Base-by-base conservation (phyloP, 2,113 vertebrate species). In the Ammospiza caudacuta region DNA sequence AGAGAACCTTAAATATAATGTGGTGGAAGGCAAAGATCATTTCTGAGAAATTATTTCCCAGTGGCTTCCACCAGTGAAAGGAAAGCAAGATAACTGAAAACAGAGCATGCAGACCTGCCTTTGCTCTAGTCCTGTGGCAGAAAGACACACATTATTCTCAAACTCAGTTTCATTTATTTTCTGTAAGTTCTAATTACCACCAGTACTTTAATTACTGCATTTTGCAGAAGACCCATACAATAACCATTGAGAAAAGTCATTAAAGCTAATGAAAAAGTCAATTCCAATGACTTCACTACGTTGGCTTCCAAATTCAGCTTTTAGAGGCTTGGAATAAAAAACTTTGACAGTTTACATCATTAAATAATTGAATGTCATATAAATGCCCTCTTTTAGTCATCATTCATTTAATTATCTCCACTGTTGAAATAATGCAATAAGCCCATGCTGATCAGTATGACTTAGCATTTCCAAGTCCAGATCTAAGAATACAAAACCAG, bases 351-450 rank as follows among this genome's bases (percentile, higher is more conserved):
- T 89, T 84, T 94, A 91, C 87, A 84, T 85, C 1, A 0, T 89
- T 94, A 95, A 95, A 96, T 89, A 94, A 95, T 73, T 92, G 89
- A 87, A 94, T 89, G 94, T 51, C 87, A 91, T 79, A 92, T 84
- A 91, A 95, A 87, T 33, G 62, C 82, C 58, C 62, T 87, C 80
- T 89, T 97, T 90, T 72, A 95, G 89, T 94, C 66, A 92, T 82
- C 77, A 94, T 44, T 94, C 83, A 91, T 93, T 94, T 90, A 81
- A 96, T 92, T 95, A 94, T 84, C 69, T 89, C 58, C 58, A 73
- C 47, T 22, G 17, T 19, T 85, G 87, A 94, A 96, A 91, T 85
- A 92, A 94, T 78, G 89, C 80, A 91, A 68, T 86, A 94, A 89
- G 58, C n/a, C 61, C 74, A 62, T 67, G 64, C 64, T 75, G 94